phyloP scores from a whole-genome alignment of 2,888 invertebrate genomes.

The Atrina japonica region DNA sequence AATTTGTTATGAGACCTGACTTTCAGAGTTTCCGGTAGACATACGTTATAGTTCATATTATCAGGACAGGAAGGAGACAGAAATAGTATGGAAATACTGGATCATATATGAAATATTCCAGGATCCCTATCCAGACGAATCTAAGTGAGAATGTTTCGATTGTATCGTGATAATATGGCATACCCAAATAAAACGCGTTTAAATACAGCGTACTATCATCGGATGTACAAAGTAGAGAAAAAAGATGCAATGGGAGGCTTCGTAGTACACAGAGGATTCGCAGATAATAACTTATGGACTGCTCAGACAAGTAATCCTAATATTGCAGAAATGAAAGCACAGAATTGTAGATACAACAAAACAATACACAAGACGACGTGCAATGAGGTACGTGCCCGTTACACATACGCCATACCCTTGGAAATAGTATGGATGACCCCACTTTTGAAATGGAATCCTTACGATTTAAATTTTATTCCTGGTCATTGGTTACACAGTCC shows the following conservation, averaged over 20 bases:
- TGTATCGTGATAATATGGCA: constrained; percentile 1
- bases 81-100: constrained; percentile 52
- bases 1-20: constrained; percentile 41
- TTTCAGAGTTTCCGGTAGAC: constrained; percentile 21
- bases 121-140: constrained; percentile 60
- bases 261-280: constrained; percentile 50
- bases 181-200: constrained; percentile 16
- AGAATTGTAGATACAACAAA: constrained; percentile 14
- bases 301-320: constrained; percentile 49
- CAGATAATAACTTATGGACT: constrained; percentile 50
- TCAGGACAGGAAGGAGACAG: constrained; percentile 28
- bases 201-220: constrained; percentile 61
- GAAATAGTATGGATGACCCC: constrained; percentile 74
- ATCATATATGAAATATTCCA: constrained; percentile 61
- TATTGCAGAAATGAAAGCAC: constrained; percentile 40
- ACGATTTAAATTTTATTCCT: constrained; percentile 52
- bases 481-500: neutral
- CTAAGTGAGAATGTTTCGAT: constrained; percentile 53
- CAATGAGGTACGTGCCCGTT: constrained; percentile 43
- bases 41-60: constrained; percentile 9
- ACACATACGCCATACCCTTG: constrained; percentile 71
- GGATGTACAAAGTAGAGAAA: constrained; percentile 50
- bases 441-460: constrained; percentile 72
- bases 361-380: constrained; percentile 41
- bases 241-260: constrained; percentile 59